Percentiles rank a stretch among this genome's conserved stretches.
Evolutionary conservation across 1,140 invertebrate species (phyloP).

Genomic region (Panonychus citri): DNA sequence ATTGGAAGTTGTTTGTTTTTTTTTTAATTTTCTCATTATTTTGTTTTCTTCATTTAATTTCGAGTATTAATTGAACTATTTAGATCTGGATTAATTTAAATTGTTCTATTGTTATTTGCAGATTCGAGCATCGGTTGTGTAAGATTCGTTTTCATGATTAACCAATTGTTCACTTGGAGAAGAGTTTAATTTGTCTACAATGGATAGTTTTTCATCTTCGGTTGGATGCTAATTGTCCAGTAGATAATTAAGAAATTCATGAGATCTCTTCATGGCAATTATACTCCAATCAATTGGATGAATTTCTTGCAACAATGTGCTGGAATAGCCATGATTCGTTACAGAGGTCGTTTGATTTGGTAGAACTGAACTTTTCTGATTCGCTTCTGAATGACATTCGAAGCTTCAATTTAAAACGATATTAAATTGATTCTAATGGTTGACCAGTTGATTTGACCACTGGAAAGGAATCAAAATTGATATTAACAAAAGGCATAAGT

Average conservation of each 20-base stretch:
- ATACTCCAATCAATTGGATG: neutral
- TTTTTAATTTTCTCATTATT: no score
- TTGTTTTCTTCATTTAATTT: no score
- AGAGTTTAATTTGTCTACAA: slow-evolving; percentile 98
- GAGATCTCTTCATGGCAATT: neutral
- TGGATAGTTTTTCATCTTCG: slow-evolving; percentile 99
- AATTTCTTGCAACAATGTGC: slow-evolving; percentile 65
- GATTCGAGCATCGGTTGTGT: slow-evolving; percentile 63
- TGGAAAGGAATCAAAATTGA: neutral
- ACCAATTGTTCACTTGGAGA: slow-evolving; percentile 64
- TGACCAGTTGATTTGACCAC: neutral
- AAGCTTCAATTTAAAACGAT: neutral
- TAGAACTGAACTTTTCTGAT: slow-evolving; percentile 85
- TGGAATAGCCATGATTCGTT: slow-evolving; percentile 99
- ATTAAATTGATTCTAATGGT: slow-evolving; percentile 18
- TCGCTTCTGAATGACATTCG: slow-evolving; percentile 24
- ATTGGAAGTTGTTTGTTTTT: no score
- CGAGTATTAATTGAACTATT: no score
- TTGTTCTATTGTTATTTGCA: slow-evolving; percentile 1
- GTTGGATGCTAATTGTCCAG: slow-evolving; percentile 66
- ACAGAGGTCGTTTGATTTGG: slow-evolving; percentile 99
- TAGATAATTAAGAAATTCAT: neutral
- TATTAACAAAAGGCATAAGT: neutral
- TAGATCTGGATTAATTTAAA: neutral
- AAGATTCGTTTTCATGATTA: slow-evolving; percentile 48